These are phyloP conservation scores for Himalopsyche japonica DNA, from an alignment of 2,888 invertebrate genomes.

Conservation along the genomic window DNA sequence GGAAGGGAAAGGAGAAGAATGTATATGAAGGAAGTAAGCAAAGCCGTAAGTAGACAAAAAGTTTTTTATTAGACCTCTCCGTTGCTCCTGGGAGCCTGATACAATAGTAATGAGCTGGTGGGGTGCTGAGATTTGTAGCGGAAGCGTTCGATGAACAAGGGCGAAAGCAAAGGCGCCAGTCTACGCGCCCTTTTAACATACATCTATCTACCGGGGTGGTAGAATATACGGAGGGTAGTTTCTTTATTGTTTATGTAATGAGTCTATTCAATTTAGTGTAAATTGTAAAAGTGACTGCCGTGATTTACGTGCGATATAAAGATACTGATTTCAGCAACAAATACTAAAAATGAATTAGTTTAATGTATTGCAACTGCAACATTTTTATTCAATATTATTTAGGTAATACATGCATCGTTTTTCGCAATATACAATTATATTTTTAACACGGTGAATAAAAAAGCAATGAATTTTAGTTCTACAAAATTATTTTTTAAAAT, in stretches of 20 bases:
- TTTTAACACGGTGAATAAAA: too few relatives aligned
- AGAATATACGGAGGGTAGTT: background rate
- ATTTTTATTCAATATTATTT: too few relatives aligned
- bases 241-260: background rate
- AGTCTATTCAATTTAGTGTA: background rate
- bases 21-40: slow-evolving; percentile 26
- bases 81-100: slow-evolving; percentile 7
- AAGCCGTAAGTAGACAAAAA: slow-evolving; percentile 27
- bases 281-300: background rate
- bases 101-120: slow-evolving; percentile 35
- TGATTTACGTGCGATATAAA: background rate
- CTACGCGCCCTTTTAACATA: background rate
- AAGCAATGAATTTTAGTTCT: too few relatives aligned
- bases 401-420: too few relatives aligned
- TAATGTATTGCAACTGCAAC: too few relatives aligned
- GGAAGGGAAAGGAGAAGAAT: slow-evolving; percentile 24
- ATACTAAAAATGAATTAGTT: background rate
- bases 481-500: too few relatives aligned
- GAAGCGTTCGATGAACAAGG: slow-evolving; percentile 33
- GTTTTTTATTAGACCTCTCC: slow-evolving; percentile 36
- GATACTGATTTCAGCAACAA: background rate
- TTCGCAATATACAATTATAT: too few relatives aligned
- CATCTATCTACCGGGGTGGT: background rate
- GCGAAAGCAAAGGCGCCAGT: slow-evolving; percentile 21
- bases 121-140: slow-evolving; percentile 36